A percentile compares a stretch with the other conserved stretches of the same genome.
These are phyloP conservation scores for Sebastes vulpes DNA, from an alignment of 2,797 vertebrate species.

Conservation along the genomic window DNA sequence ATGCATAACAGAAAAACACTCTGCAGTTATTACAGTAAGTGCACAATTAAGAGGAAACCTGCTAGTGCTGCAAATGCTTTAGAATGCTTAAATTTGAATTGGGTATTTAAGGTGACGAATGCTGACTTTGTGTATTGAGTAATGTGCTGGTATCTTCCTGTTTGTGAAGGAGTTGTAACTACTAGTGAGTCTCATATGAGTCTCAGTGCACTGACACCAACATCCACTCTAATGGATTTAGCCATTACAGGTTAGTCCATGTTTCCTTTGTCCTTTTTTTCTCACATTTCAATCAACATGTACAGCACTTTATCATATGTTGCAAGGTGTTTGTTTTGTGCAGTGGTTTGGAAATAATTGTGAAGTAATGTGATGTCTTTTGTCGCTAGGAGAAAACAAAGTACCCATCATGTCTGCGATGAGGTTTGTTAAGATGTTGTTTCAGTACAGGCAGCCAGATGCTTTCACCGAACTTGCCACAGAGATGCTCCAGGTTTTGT, in stretches of 20 bases:
- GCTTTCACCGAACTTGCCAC: slow-evolving; percentile 84
- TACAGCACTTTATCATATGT: not conserved
- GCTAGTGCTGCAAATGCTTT: not conserved
- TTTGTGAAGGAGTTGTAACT: slow-evolving; percentile 60
- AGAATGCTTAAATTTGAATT: not conserved
- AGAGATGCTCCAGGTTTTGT: slow-evolving; percentile 84
- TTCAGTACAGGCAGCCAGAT: slow-evolving; percentile 90
- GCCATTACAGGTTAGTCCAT: slow-evolving; percentile 60
- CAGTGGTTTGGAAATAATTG: not conserved
- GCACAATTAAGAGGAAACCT: not conserved
- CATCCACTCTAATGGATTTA: slow-evolving; percentile 65
- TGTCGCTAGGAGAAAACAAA: slow-evolving; percentile 83
- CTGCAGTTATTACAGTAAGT: not conserved
- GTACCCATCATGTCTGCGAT: slow-evolving; percentile 88
- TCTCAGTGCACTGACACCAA: slow-evolving; percentile 50
- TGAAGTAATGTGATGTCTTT: slow-evolving; percentile 5
- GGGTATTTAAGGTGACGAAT: not conserved
- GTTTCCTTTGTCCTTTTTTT: not conserved
- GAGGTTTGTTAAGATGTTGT: slow-evolving; percentile 92
- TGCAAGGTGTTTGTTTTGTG: slow-evolving; percentile 3
- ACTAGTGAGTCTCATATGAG: slow-evolving; percentile 29
- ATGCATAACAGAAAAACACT: not conserved
- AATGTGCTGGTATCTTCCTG: slow-evolving; percentile 19
- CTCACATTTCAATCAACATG: not conserved
- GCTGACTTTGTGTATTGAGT: not conserved